Base-by-base conservation (phyloP, 2,888 invertebrate genomes). In the Drosophila koepferae region DNA sequence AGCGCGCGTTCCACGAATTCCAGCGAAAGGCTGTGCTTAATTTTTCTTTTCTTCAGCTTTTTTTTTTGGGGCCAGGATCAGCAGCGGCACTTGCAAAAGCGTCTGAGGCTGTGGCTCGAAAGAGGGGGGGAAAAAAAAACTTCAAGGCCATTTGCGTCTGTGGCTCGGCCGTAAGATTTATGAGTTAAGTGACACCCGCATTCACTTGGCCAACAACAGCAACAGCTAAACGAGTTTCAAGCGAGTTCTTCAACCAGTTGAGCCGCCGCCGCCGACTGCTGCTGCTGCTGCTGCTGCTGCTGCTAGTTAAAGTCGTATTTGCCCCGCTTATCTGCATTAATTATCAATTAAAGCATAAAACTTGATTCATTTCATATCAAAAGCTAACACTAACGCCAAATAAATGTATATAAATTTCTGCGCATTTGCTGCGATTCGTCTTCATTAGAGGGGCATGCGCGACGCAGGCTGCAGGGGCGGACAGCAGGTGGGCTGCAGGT, bases 121-220 rank as follows among this genome's bases (percentile, higher is more conserved):
- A 28, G 28, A 28, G 28, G 28, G 1, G 6, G 3, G 4, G n/a
- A 55, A 18, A 31, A 28, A 48, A 31, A 31, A 10, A 31, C 12
- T 28, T 55, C 55, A 55, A 55, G 55, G 55, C 55, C 55, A 55
- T 55, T 41, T 23, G 54, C 64, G 61, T 77, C 62, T 78, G 79
- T 53, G 59, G 56, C 43, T 31, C 23, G 31, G 48, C 63, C 55
- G 36, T 36, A 77, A 87, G 89, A 86, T 86, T 86, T 87, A 89
- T 89, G 86, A 77, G 81, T 74, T 66, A 72, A 85, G 88, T 82
- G 86, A 85, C 89, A 86, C 86, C 83, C 83, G 85, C 85, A 81
- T 81, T 78, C 72, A 81, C 79, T 77, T 77, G 71, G 72, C 66
- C 72, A 61, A 69, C 70, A 61, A 71, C 74, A 55, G 8, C 54